phyloP scores from a whole-genome alignment of 1,140 invertebrate genomes.

The Gryon sp. region DNA sequence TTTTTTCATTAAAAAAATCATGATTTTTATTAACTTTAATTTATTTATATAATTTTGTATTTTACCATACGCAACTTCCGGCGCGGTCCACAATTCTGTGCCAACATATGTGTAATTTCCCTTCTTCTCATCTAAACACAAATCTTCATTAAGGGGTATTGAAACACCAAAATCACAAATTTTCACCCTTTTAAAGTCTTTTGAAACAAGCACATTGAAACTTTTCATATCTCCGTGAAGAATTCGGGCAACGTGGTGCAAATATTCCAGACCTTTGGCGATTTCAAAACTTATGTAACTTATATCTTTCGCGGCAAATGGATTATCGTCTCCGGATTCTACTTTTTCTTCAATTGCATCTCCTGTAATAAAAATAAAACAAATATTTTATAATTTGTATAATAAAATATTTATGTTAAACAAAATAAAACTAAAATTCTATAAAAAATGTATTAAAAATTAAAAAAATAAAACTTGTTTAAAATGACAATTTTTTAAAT shows the following conservation, averaged over 20 bases:
- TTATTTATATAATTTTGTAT: no score
- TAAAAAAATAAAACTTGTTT: no score
- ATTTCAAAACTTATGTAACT: slow-evolving; percentile 84
- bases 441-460: background rate
- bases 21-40: background rate
- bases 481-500: background rate
- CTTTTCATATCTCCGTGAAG: slow-evolving; percentile 93
- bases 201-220: slow-evolving; percentile 88
- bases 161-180: slow-evolving; percentile 93
- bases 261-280: slow-evolving; percentile 86
- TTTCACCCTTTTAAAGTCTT: slow-evolving; percentile 87
- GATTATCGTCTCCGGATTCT: slow-evolving; percentile 79
- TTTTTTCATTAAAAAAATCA: no score
- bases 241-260: slow-evolving; percentile 86
- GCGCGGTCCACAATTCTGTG: slow-evolving; percentile 88
- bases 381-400: no score
- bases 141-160: slow-evolving; percentile 84
- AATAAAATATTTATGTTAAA: background rate
- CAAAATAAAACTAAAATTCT: no score
- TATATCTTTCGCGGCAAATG: slow-evolving; percentile 83
- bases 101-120: slow-evolving; percentile 82
- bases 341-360: slow-evolving; percentile 85
- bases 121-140: slow-evolving; percentile 81
- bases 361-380: slow-evolving; percentile 66
- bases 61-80: slow-evolving; percentile 83